Evolutionary conservation across 2,888 invertebrate genomes (phyloP), one percentile per base, ranked within the genome.

Genomic region (Parelbella ahira): DNA sequence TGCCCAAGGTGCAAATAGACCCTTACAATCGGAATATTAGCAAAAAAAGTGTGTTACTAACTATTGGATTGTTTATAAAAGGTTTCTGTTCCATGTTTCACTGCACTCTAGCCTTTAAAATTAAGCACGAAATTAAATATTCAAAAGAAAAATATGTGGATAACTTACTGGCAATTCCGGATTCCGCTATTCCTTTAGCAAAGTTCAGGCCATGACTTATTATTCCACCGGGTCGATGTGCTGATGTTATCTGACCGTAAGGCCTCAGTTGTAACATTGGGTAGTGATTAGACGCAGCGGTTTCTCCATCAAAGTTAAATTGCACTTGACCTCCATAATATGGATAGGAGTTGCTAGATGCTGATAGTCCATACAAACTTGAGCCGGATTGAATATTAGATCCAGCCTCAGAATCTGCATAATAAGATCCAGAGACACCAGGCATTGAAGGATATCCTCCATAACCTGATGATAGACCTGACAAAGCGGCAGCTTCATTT

Each of bases 181-280:
- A n/a, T n/a, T 42, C 41, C 7, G 50, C 52, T 20, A 28, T 45
- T 20, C 50, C 34, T 19, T 42, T 38, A 23, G 10, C 28, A 1
- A 34, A 21, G 6, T 3, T 18, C 24, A n/a, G 44, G 11, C 15
- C 9, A 4, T 41, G 10, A 37, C 44, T 45, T 46, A 46, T 20
- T 23, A 21, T 20, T 12, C 6, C 47, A 15, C n/a, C n/a, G n/a
- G 47, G 44, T 9, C 37, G 34, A 28, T 51, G 47, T 15, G 46
- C 11, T 5, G 39, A 36, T 27, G 19, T 37, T 1, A 39, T 13
- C 20, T 47, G 44, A 24, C 21, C 36, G 12, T 24, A 8, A 11
- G 47, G 50, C 10, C 42, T 27, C 13, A 56, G 53, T 27, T 59
- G 60, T 9, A 54, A 11, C 4, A 49, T 28, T 8, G 58, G 46